Conservation (phyloP, 2,797 vertebrate genomes). For the Sebastes miniatus region DNA sequence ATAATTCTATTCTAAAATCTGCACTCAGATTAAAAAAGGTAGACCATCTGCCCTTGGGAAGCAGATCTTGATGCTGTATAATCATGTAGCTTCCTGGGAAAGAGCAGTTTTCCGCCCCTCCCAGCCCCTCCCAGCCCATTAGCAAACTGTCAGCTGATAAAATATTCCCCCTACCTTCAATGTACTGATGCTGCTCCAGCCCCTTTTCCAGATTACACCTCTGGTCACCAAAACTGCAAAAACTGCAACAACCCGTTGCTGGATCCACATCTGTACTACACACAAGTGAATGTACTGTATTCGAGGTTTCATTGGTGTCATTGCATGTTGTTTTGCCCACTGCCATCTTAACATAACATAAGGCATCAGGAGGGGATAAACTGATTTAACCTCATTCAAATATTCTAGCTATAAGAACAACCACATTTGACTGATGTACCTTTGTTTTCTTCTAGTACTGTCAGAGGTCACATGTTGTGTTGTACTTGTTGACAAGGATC, state of each 20-base stretch:
- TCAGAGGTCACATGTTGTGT: neutral
- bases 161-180: constrained; percentile 35
- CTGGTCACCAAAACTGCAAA: neutral
- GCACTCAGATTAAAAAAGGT: constrained; percentile 7
- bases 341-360: neutral
- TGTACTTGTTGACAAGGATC: neutral
- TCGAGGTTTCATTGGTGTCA: neutral
- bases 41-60: constrained; percentile 2
- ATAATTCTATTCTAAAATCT: constrained; percentile 24
- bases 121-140: constrained; percentile 16
- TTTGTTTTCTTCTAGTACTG: neutral
- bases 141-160: constrained; percentile 9
- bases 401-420: neutral
- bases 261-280: neutral
- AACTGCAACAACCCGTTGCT: neutral
- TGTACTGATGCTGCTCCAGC: neutral
- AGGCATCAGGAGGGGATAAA: neutral
- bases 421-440: neutral
- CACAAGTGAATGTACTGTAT: neutral
- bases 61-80: constrained; percentile 8
- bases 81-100: neutral
- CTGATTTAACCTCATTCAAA: neutral
- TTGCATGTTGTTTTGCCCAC: neutral
- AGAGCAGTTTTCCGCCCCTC: constrained; percentile 1
- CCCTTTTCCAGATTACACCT: neutral